Conservation (phyloP, 2,888 invertebrate genomes). For the Dryomyza anilis region DNA sequence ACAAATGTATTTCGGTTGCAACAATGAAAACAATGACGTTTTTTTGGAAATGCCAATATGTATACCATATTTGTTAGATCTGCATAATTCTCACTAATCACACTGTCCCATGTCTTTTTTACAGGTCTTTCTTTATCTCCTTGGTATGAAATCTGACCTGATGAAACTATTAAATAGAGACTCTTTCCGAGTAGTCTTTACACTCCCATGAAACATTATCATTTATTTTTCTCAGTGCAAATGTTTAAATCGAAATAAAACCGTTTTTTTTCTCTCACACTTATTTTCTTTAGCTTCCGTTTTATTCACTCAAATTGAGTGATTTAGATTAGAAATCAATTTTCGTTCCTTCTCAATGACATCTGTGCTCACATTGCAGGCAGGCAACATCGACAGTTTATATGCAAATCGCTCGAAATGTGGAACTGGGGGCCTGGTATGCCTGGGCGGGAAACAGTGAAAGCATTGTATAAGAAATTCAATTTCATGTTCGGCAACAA, state of each 20-base stretch:
- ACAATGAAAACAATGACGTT: too few relatives aligned
- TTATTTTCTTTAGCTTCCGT: conserved; percentile 20
- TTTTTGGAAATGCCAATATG: too few relatives aligned
- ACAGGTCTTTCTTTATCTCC: too few relatives aligned
- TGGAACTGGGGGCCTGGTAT: not conserved
- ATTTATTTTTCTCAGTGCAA: conserved; percentile 10
- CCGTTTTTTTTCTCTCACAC: not conserved
- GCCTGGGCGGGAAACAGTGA: not conserved
- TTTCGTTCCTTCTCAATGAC: conserved; percentile 20
- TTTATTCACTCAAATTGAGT: conserved; percentile 26
- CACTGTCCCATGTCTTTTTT: too few relatives aligned
- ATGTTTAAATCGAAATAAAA: not conserved
- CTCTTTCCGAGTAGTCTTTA: too few relatives aligned
- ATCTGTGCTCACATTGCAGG: not conserved
- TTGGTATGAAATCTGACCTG: too few relatives aligned
- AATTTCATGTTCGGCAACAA: conserved; percentile 22
- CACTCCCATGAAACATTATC: too few relatives aligned
- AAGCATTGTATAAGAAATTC: conserved; percentile 14
- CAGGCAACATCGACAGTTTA: conserved; percentile 9
- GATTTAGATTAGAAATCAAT: conserved; percentile 25
- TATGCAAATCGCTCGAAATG: conserved; percentile 15
- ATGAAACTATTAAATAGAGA: too few relatives aligned
- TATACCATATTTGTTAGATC: too few relatives aligned
- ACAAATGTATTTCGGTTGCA: too few relatives aligned
- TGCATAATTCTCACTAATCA: too few relatives aligned